phyloP scores from a whole-genome alignment of 2,888 invertebrate genomes.

The Pardosa pseudoannulata region DNA sequence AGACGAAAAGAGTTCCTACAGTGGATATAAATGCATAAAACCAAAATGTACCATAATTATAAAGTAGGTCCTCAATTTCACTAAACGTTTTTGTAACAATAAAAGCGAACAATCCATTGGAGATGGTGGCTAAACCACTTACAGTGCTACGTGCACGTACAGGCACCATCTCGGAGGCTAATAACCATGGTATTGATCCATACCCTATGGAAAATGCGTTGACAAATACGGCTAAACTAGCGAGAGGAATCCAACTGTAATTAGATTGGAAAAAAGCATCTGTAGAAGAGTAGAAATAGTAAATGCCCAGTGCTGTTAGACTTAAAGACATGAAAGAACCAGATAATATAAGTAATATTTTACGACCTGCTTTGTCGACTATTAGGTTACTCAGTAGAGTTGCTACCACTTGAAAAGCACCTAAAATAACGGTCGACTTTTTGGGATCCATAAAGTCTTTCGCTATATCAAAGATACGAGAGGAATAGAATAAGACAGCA shows the following conservation, averaged over 20 bases:
- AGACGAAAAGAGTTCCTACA: conserved; percentile 88
- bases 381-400: conserved; percentile 91
- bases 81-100: conserved; percentile 89
- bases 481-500: conserved; percentile 95
- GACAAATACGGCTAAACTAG: conserved; percentile 88
- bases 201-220: conserved; percentile 91
- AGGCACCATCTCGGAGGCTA: conserved; percentile 94
- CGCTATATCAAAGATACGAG: conserved; percentile 88
- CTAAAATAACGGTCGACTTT: conserved; percentile 89
- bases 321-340: conserved; percentile 82
- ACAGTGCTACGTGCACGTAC: conserved; percentile 91
- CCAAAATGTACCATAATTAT: conserved; percentile 81
- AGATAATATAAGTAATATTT: conserved; percentile 90
- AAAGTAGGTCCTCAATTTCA: conserved; percentile 20
- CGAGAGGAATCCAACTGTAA: conserved; percentile 85
- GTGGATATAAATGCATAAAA: conserved; percentile 86
- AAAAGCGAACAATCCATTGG: conserved; percentile 94
- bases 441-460: conserved; percentile 88
- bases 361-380: conserved; percentile 92
- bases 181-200: conserved; percentile 89
- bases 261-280: conserved; percentile 34
- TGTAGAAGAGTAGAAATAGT: conserved; percentile 81
- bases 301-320: conserved; percentile 85
- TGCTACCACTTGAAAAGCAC: conserved; percentile 90
- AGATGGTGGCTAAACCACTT: conserved; percentile 90